Conservation (phyloP, 2,113 vertebrate genomes). For the Mus spicilegus region DNA sequence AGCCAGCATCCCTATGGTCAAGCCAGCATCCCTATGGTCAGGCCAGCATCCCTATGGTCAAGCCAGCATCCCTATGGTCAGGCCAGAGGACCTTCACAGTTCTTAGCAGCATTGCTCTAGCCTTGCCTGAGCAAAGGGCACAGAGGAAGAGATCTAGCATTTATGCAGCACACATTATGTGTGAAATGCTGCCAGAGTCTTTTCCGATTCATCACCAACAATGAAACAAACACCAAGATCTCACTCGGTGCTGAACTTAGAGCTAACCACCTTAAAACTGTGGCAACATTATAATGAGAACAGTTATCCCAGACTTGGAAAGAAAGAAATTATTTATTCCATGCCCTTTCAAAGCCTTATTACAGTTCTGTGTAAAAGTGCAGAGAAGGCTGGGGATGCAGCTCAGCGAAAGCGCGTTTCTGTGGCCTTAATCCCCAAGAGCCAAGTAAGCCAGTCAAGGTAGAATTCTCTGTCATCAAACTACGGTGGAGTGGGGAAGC, state of each 20-base stretch:
- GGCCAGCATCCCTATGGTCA: no score
- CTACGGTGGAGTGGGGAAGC: neutral
- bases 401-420: neutral
- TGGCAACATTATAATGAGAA: neutral
- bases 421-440: neutral
- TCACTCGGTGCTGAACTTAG: neutral
- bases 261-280: slow-evolving; percentile 4
- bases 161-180: neutral
- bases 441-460: neutral
- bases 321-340: neutral
- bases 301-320: neutral
- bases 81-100: neutral
- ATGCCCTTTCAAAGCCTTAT: neutral
- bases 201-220: neutral
- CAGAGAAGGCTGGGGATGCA: neutral
- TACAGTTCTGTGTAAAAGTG: neutral
- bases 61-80: neutral
- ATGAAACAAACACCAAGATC: neutral
- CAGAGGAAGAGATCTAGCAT: neutral
- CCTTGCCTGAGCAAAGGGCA: no score
- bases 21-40: no score
- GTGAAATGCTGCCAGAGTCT: neutral
- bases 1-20: no score
- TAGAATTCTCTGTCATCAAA: neutral
- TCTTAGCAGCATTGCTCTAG: neutral